Evolutionary conservation across 2,113 vertebrate species (phyloP).

Genomic region (Noctilio leporinus): DNA sequence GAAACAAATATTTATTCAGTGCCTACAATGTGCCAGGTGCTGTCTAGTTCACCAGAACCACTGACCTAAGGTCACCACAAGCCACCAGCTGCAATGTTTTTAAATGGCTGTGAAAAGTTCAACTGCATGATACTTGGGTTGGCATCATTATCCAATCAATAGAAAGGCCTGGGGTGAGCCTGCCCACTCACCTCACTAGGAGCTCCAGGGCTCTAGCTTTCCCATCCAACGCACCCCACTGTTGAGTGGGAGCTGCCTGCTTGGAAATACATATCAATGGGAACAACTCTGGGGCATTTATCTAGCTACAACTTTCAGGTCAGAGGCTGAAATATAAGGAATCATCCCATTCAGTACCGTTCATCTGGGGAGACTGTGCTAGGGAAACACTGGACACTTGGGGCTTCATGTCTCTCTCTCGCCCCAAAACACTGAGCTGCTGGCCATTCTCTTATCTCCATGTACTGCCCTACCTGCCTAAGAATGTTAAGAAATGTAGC

Average conservation of each 20-base stretch:
- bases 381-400: not conserved
- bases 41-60: not conserved
- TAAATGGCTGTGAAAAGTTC: not conserved
- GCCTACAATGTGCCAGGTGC: not conserved
- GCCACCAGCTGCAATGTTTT: not conserved
- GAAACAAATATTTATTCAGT: not conserved
- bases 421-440: not conserved
- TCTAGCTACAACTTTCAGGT: not conserved
- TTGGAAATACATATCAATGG: not conserved
- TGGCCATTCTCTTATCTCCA: not conserved
- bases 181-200: no score
- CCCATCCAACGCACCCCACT: not conserved
- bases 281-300: not conserved
- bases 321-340: not conserved
- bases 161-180: not conserved
- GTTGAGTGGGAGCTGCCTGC: not conserved
- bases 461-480: not conserved
- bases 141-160: not conserved
- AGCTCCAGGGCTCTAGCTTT: not conserved
- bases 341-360: not conserved
- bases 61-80: not conserved
- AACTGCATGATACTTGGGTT: not conserved
- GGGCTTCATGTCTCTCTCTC: not conserved
- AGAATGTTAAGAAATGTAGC: not conserved
- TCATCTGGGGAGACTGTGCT: not conserved